Evolutionary conservation across 2,888 invertebrate genomes (phyloP).

Genomic region (Drepana falcataria): DNA sequence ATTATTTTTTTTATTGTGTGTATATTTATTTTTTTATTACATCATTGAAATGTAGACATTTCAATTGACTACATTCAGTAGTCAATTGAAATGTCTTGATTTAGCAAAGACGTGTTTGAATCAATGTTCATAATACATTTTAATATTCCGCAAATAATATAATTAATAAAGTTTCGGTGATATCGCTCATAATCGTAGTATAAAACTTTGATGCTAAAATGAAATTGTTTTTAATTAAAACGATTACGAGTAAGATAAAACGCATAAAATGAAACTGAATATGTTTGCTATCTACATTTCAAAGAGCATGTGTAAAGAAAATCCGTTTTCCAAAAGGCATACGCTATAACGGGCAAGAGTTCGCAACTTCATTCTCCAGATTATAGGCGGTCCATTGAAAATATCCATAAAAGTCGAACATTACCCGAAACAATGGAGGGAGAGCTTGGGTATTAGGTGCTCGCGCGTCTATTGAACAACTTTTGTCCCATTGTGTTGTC

Average conservation of each 20-base stretch:
- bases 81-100: too few species aligned
- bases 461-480: slow-evolving; percentile 75
- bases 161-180: too few species aligned
- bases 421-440: slow-evolving; percentile 76
- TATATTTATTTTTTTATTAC: background rate
- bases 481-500: slow-evolving; percentile 78
- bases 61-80: too few species aligned
- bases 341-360: slow-evolving; percentile 50
- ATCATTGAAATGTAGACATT: background rate
- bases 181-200: too few species aligned
- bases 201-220: too few species aligned
- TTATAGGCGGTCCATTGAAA: slow-evolving; percentile 76
- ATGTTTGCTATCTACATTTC: background rate
- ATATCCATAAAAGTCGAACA: slow-evolving; percentile 79
- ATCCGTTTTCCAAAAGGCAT: slow-evolving; percentile 12
- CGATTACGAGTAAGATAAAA: background rate
- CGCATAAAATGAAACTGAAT: background rate
- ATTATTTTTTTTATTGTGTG: background rate
- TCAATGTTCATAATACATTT: too few species aligned
- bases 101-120: too few species aligned
- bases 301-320: background rate
- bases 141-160: too few species aligned
- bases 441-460: slow-evolving; percentile 76
- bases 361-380: slow-evolving; percentile 69
- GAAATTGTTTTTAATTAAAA: too few species aligned